Evolutionary conservation across 2,113 vertebrate species (phyloP).

Genomic region (Microcebus lehilahytsara): DNA sequence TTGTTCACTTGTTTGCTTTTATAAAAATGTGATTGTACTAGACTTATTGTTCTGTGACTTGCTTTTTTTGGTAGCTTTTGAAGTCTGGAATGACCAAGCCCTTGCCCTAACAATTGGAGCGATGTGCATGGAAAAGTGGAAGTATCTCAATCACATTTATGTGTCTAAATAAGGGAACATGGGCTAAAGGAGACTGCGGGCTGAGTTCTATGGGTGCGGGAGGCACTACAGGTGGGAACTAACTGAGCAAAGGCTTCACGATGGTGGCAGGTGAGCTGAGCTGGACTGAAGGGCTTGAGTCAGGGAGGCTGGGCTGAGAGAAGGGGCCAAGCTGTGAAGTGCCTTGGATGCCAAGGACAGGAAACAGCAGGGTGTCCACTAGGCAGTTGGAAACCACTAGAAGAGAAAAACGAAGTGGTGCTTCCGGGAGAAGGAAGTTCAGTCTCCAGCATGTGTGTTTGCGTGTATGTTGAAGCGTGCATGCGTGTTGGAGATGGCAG

Average conservation of each 20-base stretch:
- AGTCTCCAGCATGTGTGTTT: fast-evolving
- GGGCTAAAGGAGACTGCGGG: neutral
- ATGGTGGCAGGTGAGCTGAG: neutral
- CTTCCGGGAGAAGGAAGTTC: neutral
- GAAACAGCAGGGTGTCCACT: neutral
- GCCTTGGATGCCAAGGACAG: neutral
- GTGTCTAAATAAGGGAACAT: neutral
- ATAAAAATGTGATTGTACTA: neutral
- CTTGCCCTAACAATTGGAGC: neutral
- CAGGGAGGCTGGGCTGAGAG: neutral
- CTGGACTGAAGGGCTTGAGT: neutral
- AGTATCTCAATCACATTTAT: neutral
- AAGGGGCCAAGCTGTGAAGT: neutral
- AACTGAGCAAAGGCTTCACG: neutral
- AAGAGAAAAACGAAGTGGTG: neutral
- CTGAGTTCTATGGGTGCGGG: neutral
- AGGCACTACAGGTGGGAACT: neutral
- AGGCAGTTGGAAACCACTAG: neutral
- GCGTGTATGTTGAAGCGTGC: fast-evolving
- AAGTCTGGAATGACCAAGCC: neutral
- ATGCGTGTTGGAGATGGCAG: fast-evolving
- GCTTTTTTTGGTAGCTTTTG: neutral
- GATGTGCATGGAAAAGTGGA: neutral
- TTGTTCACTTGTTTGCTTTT: slow-evolving; percentile 5
- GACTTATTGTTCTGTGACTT: neutral